These are phyloP conservation scores for Uloborus diversus DNA, from an alignment of 1,140 invertebrate species.

Conservation along the genomic window DNA sequence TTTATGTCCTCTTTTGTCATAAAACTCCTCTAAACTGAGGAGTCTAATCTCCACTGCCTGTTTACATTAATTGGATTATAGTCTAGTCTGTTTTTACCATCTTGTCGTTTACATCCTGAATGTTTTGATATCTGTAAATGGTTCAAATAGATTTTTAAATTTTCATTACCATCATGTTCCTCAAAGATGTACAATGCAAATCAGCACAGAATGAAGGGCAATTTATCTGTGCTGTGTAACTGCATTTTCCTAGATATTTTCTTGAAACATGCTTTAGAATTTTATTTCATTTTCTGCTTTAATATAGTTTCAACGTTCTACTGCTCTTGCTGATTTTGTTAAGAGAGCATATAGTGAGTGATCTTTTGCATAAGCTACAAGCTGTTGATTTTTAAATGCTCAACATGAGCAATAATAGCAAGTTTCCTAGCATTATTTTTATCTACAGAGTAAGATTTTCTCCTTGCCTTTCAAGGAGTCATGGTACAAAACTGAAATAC, in stretches of 20 bases:
- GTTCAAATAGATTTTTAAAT: slow-evolving; percentile 45
- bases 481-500: not conserved
- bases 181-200: slow-evolving; percentile 27
- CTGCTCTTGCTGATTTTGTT: no score
- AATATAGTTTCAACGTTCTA: not conserved
- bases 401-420: not conserved
- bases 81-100: slow-evolving; percentile 53
- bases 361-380: not conserved
- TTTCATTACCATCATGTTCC: slow-evolving; percentile 51
- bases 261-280: not conserved
- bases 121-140: slow-evolving; percentile 54
- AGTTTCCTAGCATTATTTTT: not conserved
- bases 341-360: not conserved
- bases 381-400: not conserved
- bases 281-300: not conserved
- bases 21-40: slow-evolving; percentile 30
- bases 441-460: not conserved
- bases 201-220: not conserved
- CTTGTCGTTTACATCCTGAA: slow-evolving; percentile 44
- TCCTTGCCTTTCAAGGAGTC: not conserved
- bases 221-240: slow-evolving; percentile 12
- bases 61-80: slow-evolving; percentile 46
- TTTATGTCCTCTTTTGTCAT: slow-evolving; percentile 16
- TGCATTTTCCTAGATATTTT: not conserved
- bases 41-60: slow-evolving; percentile 50